Evolutionary conservation across 2,888 invertebrate genomes (phyloP).

Genomic region (Sarcophaga rosellei): DNA sequence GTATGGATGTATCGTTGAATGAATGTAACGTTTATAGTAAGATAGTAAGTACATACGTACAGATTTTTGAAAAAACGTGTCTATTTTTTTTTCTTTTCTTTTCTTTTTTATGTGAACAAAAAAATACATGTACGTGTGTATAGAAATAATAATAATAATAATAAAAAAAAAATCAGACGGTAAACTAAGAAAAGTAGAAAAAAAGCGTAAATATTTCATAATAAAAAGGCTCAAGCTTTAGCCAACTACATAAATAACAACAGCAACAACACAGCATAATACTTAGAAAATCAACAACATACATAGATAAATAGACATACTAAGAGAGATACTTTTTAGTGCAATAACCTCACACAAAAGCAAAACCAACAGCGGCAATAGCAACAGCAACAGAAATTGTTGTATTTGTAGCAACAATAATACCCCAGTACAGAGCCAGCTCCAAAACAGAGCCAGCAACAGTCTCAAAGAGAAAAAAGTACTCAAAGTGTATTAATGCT

Average conservation of each 20-base stretch:
- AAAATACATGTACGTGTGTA: constrained; percentile 33
- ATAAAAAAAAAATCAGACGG: background rate
- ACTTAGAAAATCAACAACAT: background rate
- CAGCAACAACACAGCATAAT: background rate
- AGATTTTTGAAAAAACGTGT: too few species aligned
- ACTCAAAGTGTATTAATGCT: constrained; percentile 23
- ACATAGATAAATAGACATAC: background rate
- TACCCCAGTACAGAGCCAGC: background rate
- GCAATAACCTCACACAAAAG: constrained; percentile 53
- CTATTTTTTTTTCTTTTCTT: too few species aligned
- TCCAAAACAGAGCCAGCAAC: background rate
- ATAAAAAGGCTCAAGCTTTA: constrained; percentile 48
- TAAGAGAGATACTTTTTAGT: constrained; percentile 46
- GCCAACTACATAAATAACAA: constrained; percentile 34
- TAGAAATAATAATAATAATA: constrained; percentile 8
- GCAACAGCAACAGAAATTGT: background rate
- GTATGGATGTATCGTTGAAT: background rate
- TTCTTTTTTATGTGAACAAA: background rate
- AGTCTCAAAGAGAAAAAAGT: constrained; percentile 17
- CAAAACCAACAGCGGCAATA: constrained; percentile 14
- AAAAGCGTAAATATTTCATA: constrained; percentile 37
- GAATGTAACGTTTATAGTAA: too few species aligned
- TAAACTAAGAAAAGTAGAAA: constrained; percentile 23
- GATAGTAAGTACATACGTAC: too few species aligned
- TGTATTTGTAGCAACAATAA: too few species aligned